Evolutionary conservation across 2,888 invertebrate species (phyloP), one percentile per base, ranked within the genome.

Genomic region (Frankliniella intonsa): DNA sequence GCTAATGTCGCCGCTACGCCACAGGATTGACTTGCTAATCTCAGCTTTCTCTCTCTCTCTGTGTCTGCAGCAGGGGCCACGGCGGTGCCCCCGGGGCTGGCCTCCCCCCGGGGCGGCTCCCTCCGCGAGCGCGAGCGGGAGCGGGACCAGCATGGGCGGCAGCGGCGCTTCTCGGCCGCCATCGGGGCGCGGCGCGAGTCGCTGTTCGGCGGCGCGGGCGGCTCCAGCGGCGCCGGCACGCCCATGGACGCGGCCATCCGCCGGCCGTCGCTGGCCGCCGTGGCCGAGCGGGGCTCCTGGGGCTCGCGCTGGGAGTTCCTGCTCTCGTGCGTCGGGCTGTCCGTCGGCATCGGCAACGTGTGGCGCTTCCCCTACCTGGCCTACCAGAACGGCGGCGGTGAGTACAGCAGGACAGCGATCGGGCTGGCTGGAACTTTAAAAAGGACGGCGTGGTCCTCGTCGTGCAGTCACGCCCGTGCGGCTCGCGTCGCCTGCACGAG

Each of bases 321-420:
- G 65, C 89, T 96, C 82, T 94, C 94, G 50, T 94, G 94, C 85
- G 91, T 95, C 81, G 95, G 95, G 49, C 95, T 95, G 86, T 94
- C 95, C 9, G 94, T 96, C 81, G 95, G 95, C 80, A 93, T 95
- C 83, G 95, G 95, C 83, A 96, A 95, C 87, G 92, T 96, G 17
- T 95, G 94, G 94, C 90, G 95, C 84, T 96, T 96, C 88, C 96
- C 96, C 0, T 96, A 95, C 87, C 88, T 95, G 82, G 95, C 95
- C 86, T 95, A 95, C 87, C 92, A 94, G 86, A 95, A 94, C 88
- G 95, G 95, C 22, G 95, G 95, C 87, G 95, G 95, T 94, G 86
- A 88, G 89, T 88, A 1, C 62, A 76, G 82, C 65, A 27, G 49
- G n/a, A 84, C 79, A 55, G 80, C 80, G 38, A 38, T 38, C 3